Percentiles rank a stretch among this genome's conserved stretches.
These are phyloP conservation scores for Meandrusa payeni DNA, from an alignment of 2,888 invertebrate genomes.

Conservation along the genomic window DNA sequence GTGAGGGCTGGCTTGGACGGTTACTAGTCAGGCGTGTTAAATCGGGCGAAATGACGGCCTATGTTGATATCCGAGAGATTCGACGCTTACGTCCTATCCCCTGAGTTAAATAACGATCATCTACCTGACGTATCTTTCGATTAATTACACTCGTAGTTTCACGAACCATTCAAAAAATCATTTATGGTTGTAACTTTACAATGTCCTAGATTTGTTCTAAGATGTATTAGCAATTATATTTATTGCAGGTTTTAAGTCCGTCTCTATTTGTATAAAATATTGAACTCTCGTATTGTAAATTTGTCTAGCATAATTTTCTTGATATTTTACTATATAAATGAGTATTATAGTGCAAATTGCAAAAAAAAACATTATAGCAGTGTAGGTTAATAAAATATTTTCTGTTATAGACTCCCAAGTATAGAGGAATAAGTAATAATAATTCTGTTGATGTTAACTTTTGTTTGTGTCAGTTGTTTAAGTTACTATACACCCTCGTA, in stretches of 20 bases:
- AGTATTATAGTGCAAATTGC: slow-evolving; percentile 1
- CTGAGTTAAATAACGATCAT: too few species aligned
- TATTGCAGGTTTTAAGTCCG: slow-evolving; percentile 50
- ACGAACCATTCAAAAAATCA: too few species aligned
- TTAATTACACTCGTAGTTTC: too few species aligned
- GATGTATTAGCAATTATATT: slow-evolving; percentile 32
- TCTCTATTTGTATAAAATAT: slow-evolving; percentile 37
- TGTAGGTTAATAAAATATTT: slow-evolving; percentile 12
- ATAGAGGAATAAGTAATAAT: background rate
- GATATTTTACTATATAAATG: slow-evolving; percentile 7
- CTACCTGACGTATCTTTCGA: too few species aligned
- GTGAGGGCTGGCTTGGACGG: too few species aligned
- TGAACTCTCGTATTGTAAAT: slow-evolving; percentile 18
- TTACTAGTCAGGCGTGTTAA: too few species aligned
- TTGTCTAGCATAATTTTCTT: slow-evolving; percentile 8
- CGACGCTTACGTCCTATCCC: too few species aligned
- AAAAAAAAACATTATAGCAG: slow-evolving; percentile 4
- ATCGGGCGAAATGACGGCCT: too few species aligned
- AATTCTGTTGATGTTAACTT: slow-evolving; percentile 1
- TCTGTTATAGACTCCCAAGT: background rate
- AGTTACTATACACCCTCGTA: too few species aligned
- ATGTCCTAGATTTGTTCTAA: background rate
- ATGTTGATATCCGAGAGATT: too few species aligned
- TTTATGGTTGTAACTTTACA: slow-evolving; percentile 6
- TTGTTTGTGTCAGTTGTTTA: background rate